Base-by-base conservation (phyloP, 1,140 invertebrate genomes). In the Dolichoris vasculosae region DNA sequence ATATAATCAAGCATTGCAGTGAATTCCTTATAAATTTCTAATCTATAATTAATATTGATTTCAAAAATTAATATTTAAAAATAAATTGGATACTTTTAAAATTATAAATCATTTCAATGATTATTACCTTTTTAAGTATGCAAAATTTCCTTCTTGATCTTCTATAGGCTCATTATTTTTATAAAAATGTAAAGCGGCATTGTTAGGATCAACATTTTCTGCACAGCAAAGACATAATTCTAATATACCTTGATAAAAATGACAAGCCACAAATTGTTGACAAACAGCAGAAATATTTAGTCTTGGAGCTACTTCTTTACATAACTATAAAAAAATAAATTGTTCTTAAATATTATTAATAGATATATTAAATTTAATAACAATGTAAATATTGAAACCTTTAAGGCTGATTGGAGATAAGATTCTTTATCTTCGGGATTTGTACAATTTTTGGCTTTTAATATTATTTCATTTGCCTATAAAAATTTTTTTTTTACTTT, bases 1-100 rank as follows among this genome's bases (percentile, higher is more conserved):
- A 98, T 92, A 86, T 96, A 95, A 88, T 97, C 96, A 71, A 99
- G 91, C 88, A 97, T 96, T 23, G 95, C 94, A 35, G 96, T 96
- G 17, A 99, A 95, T 92, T 97, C 96, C 88, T 97, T 97, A 91
- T 99, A 99, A 89, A 97, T 97, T 90, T 97, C 97, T 95, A 96
- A 95, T 89, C 97, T 97, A 88, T 82, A 91, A 89, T 13, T 69
- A 86, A 83, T 86, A 85, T 79, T n/a, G n/a, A 75, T 11, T 76
- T 77, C 63, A 51, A 73, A 80, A 32, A 85, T n/a, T n/a, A n/a
- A n/a, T n/a, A 46, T 17, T 38, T 23, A 73, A 69, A 20, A 51
- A 20, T 38, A 26, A 32, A 69, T 71, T 35, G 4, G 13, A 13
- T 67, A 8, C 43, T 55, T 63, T 20, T 73, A 30, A 17, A 15